Evolutionary conservation across 64 coral and sea anemone species (phyloP), one percentile per base, ranked within the genome.

Genomic region (Stichodactyla helianthus): DNA sequence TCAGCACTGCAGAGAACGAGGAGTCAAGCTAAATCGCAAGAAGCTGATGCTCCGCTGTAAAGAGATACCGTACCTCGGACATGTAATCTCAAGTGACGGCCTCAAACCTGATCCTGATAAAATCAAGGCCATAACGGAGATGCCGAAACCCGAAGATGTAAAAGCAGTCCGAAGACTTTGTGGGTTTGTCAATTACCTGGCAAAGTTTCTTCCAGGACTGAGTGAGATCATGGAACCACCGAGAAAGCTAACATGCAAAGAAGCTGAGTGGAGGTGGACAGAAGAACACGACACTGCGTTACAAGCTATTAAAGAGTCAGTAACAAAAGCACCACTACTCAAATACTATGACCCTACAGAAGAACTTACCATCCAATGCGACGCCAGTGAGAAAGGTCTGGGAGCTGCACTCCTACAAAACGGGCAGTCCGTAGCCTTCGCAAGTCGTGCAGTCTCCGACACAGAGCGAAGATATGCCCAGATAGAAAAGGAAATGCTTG

Each of bases 81-180:
- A 83, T 54, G 6, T 83, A 10, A 18, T 83, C 6, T 11, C 81
- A 52, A 57, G n/a, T 14, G 2, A 54, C 13, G 50, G 81, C 6
- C n/a, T 83, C 12, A 83, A 83, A n/a, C 51, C 81, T 15, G 81
- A 83, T 17, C 81, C 81, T 11, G 52, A 54, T 6, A 83, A 83
- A 18, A 17, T 83, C 6, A 18, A 83, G 6, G 81, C 81, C 6
- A 23, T 83, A 8, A 22, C n/a, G 2, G 18, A 83, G 6, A 83
- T 83, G 52, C 31, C 6, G 6, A 83, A 50, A 54, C 81, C 81
- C 14, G 52, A 83, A 17, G n/a, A 53, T 19, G 81, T 83, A 54
- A 10, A 83, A 14, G 10, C 4, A 17, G 23, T 51, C 35, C 19
- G 79, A 50, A 5, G 79, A 50, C 19, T 74, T 6, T 19, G 18